Percentiles rank a stretch among this genome's conserved stretches.
Evolutionary conservation across 2,113 vertebrate genomes (phyloP).

Genomic region (Pseudonaja textilis): DNA sequence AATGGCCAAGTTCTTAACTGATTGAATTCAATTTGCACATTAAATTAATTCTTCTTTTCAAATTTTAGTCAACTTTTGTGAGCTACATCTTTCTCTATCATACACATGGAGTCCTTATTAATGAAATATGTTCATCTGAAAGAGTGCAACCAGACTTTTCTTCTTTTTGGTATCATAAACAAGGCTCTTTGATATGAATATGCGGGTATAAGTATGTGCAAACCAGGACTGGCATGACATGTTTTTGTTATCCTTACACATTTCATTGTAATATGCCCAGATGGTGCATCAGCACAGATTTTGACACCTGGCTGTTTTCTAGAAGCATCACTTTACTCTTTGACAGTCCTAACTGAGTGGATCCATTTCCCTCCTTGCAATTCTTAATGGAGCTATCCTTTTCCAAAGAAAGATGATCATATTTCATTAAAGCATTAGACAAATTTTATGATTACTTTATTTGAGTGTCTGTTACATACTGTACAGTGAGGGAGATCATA

Average conservation of each 20-base stretch:
- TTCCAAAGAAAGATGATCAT: rapidly evolving
- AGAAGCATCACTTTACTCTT: background rate
- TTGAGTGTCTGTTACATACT: rapidly evolving
- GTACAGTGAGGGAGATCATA: rapidly evolving
- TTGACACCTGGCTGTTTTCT: background rate
- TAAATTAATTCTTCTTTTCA: background rate
- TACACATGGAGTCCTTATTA: background rate
- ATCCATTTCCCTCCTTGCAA: rapidly evolving
- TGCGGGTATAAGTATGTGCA: background rate
- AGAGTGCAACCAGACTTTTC: background rate
- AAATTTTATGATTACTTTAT: rapidly evolving
- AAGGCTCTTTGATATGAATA: background rate
- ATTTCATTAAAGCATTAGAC: background rate
- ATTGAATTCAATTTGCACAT: background rate
- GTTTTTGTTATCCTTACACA: background rate
- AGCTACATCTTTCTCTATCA: background rate
- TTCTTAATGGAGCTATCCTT: background rate
- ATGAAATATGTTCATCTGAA: background rate
- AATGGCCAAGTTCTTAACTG: background rate
- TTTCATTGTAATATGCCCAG: background rate
- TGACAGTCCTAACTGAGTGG: background rate
- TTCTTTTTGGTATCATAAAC: background rate
- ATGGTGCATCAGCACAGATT: background rate
- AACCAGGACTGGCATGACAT: background rate
- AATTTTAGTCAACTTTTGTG: background rate